Base-by-base conservation (phyloP, 1,140 invertebrate genomes). In the Bombus difficillimus region DNA sequence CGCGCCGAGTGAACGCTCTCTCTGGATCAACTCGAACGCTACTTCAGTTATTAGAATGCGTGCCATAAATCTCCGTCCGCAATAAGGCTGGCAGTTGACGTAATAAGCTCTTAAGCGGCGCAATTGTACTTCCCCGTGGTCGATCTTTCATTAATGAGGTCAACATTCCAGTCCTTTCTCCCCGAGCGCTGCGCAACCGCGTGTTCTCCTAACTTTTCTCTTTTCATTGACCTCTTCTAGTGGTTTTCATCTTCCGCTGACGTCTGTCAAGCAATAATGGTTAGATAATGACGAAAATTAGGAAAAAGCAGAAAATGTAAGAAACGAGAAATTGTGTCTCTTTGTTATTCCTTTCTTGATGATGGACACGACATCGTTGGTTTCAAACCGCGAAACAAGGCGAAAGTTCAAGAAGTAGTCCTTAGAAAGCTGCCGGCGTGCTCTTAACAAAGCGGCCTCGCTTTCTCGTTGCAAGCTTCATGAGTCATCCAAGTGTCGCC, bases 101-200 rank as follows among this genome's bases (percentile, higher is more conserved):
- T 84, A 79, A 79, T 84, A 71, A 84, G 75, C 82, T 79, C 66
- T 84, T n/a, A 37, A 66, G 15, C 32, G 18, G 34, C 22, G 34
- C 74, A 69, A 83, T 83, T 78, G 82, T 83, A 78, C 57, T 53
- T 53, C 37, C 28, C 22, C 34, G 53, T 59, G n/a, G 34, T 22
- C 74, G 75, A 84, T 84, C 82, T 84, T 79, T 84, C 69, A 47
- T 84, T 79, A 84, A 79, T 25, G 66, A 68, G 82, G 75, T 72
- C 66, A 79, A 71, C 75, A 37, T 77, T 59, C 62, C 81, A 10
- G 18, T 47, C 64, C 18, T 76, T 53, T 25, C 6, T 25, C 8
- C 34, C 3, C 2, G 22, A 41, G 59, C 47, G 28, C 47, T 53
- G 66, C 25, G 57, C 25, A 34, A 34, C 25, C 64, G 8, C 8